Conservation (phyloP, 2,888 invertebrate species). For the Tanypteryx hageni region DNA sequence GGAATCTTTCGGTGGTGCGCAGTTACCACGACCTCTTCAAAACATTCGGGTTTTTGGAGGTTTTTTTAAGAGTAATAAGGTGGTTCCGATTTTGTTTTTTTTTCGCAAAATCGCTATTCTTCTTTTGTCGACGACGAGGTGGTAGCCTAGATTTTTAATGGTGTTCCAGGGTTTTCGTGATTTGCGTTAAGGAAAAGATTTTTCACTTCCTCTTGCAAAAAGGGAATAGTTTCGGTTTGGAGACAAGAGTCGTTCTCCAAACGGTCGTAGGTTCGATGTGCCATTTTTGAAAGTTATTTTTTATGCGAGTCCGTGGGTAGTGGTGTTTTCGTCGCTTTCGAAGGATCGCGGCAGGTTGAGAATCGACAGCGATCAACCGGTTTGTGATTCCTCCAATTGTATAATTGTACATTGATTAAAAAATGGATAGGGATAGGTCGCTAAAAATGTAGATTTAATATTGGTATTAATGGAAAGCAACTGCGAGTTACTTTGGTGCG, state of each 20-base stretch:
- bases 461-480: not conserved
- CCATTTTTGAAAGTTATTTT: not conserved
- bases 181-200: not conserved
- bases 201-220: not conserved
- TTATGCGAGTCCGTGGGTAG: not conserved
- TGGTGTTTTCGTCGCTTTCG: not conserved
- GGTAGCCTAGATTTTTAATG: not conserved
- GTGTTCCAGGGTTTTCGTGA: not conserved
- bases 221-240: not conserved
- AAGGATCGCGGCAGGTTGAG: too few species aligned
- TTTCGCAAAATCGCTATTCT: not conserved
- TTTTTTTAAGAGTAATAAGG: not conserved
- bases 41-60: not conserved
- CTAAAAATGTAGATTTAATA: not conserved
- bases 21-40: not conserved
- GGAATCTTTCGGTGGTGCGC: slow-evolving; percentile 1
- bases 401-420: not conserved
- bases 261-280: slow-evolving; percentile 1
- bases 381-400: not conserved
- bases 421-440: not conserved
- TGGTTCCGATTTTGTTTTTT: not conserved
- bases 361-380: too few species aligned
- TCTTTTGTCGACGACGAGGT: not conserved
- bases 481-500: not conserved
- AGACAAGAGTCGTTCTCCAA: not conserved